Base-by-base conservation (phyloP, 2,113 vertebrate species). In the Oryzias celebensis region DNA sequence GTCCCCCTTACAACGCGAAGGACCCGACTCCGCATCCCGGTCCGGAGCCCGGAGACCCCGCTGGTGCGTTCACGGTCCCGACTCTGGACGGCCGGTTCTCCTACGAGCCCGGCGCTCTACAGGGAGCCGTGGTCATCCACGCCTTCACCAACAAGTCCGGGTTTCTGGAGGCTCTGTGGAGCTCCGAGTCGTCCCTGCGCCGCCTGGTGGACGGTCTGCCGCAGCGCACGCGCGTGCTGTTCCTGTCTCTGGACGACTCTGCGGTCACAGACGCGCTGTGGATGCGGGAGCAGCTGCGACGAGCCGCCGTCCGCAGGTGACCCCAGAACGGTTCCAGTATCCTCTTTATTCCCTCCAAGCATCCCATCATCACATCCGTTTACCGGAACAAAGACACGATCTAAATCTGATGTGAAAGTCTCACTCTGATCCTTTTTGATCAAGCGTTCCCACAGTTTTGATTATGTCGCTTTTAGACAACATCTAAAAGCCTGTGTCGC, bases 81-180 rank as follows among this genome's bases (percentile, higher is more conserved):
- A 93, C 92, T 14, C 74, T 93, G 74, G 81, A 84, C 24, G 93
- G 91, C 2, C 75, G 79, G 71, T 90, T 93, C n/a, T 59, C 61
- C 5, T 92, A 85, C 70, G 52, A 68, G 7, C 81, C 81, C 3
- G 75, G 65, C 0, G 28, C 48, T 1, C 1, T 16, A 20, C 62
- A 12, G 2, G 81, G 65, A 0, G 75, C 87, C 1, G 54, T 93
- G 43, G 31, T 92, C 41, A 62, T 93, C 15, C 92, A 93, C 70
- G 90, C 91, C 44, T 93, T 92, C 83, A 93, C 90, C 52, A 92
- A 91, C 73, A 90, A 89, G 52, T 93, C 92, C 0, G 93, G 75
- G 0, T 93, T 93, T 14, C 65, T 93, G 61, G 92, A 93, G 83
- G 83, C 88, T 14, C 17, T 93, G 73, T 93, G 92, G 92, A 88